Evolutionary conservation across 2,797 vertebrate species (phyloP).

Genomic region (Nothura maculosa): DNA sequence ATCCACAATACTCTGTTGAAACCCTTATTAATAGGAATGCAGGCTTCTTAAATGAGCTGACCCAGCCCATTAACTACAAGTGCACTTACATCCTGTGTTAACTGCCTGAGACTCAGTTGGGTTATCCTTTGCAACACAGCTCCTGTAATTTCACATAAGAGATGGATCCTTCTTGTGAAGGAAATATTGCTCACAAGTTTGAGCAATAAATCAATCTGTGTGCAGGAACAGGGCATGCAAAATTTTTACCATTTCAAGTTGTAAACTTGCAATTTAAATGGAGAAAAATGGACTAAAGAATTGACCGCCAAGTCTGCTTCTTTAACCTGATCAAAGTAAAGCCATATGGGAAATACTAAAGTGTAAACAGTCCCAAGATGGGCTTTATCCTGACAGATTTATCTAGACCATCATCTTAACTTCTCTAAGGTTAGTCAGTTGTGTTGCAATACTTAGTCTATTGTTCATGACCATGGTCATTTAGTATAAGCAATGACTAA

Average conservation of each 20-base stretch:
- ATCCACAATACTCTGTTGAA: neutral
- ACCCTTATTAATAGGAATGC: accelerated
- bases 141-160: accelerated
- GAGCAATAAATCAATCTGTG: neutral
- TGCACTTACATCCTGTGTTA: accelerated
- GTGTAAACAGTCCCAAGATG: neutral
- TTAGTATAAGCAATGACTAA: neutral
- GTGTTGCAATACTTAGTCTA: neutral
- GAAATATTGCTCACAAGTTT: accelerated
- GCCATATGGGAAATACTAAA: neutral
- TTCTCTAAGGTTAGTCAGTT: neutral
- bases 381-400: neutral
- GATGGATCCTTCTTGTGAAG: neutral
- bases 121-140: accelerated
- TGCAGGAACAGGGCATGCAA: neutral
- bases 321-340: neutral
- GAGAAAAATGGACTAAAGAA: neutral
- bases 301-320: neutral
- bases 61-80: accelerated
- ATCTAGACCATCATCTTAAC: neutral
- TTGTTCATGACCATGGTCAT: neutral
- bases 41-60: neutral
- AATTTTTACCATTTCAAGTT: neutral
- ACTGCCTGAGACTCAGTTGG: accelerated
- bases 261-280: neutral